These are phyloP conservation scores for Choristoneura rosaceana DNA, from an alignment of 2,888 invertebrate species.

Conservation along the genomic window DNA sequence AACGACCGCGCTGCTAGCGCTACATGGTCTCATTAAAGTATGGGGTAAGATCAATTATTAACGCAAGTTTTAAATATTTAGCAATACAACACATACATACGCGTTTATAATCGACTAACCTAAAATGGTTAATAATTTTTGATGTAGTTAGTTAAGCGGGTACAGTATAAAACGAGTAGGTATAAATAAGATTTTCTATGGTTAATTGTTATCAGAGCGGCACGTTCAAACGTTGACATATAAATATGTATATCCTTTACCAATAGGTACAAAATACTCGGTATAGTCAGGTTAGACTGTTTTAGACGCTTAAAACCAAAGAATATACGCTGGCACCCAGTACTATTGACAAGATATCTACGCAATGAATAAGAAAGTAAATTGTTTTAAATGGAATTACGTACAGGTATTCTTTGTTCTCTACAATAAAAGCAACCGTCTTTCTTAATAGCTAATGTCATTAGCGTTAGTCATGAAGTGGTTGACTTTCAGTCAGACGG, in stretches of 20 bases:
- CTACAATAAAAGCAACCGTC: not conserved
- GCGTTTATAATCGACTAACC: not conserved
- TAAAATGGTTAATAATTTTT: not conserved
- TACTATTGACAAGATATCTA: not conserved
- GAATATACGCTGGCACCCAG: no score
- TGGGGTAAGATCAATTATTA: not conserved
- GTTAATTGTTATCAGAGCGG: no score
- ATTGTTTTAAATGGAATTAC: slow-evolving; percentile 4
- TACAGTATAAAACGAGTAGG: no score
- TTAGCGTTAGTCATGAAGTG: slow-evolving; percentile 24
- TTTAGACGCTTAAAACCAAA: no score
- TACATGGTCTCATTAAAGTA: not conserved
- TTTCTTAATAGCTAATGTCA: slow-evolving; percentile 29
- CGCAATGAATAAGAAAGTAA: not conserved
- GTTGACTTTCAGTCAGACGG: slow-evolving; percentile 16
- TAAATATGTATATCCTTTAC: no score
- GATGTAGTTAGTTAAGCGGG: no score
- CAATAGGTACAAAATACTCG: no score
- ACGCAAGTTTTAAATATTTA: not conserved
- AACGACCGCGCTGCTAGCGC: not conserved
- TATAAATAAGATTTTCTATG: no score
- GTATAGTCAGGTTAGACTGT: no score
- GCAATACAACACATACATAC: no score
- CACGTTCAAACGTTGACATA: no score
- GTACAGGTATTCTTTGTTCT: slow-evolving; percentile 34